Evolutionary conservation across 2,888 invertebrate species (phyloP), one percentile per base, ranked within the genome.

Genomic region (Dione vanillae): DNA sequence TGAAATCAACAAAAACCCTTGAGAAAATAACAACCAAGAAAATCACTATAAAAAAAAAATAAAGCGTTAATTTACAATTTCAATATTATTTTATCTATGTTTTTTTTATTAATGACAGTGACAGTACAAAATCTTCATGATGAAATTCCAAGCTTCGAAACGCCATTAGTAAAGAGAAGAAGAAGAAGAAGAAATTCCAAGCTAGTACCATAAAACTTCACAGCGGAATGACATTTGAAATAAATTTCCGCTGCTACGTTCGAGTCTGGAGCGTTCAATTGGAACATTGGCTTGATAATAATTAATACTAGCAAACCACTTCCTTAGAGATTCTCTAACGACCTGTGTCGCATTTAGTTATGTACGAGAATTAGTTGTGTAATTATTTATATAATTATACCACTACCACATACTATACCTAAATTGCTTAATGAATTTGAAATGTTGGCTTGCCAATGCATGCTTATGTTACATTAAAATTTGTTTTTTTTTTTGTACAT

Each of bases 211-310:
- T 74, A 74, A 80, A 81, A 79, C 83, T 83, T 84, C 87, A 84
- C 86, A 27, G 59, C 43, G 20, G 85, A 91, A 91, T 89, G 88
- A 88, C 87, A 80, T 92, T 90, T 83, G 83, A 88, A 90, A 91
- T 89, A 88, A 91, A 92, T 92, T 91, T 92, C 92, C 91, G 89
- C 74, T 78, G 80, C 76, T 81, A 80, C 78, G 80, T 80, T 78
- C 84, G 82, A 85, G 76, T 67, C 69, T 69, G 84, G 82, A 84
- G 84, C 82, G 82, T 81, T 88, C 86, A 83, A 91, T 91, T 91
- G 89, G 87, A 91, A 91, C 85, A 91, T 91, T 91, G 89, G 89
- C 90, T 85, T 80, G 88, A 89, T 91, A 85, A 90, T 90, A 86
- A 89, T 89, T 88, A 90, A 89, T 89, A 86, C 86, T 84, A 82